These are phyloP conservation scores for Lomographa bimaculata DNA, from an alignment of 2,888 invertebrate species.

Conservation along the genomic window DNA sequence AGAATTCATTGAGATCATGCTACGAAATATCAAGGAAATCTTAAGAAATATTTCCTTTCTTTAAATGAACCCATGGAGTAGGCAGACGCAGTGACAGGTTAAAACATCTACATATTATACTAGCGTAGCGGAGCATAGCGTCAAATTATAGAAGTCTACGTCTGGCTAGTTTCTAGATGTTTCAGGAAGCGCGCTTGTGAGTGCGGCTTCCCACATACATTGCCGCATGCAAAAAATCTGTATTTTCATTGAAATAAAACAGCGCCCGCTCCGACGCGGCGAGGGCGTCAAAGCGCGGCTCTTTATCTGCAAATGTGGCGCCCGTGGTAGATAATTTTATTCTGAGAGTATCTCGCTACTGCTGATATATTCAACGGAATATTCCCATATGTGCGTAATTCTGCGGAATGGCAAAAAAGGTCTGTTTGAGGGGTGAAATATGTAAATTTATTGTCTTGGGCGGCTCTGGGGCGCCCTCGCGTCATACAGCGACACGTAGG, in stretches of 20 bases:
- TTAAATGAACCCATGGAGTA: too few relatives aligned
- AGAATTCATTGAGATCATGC: too few relatives aligned
- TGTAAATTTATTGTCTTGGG: slow-evolving; percentile 84
- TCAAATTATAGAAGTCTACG: too few relatives aligned
- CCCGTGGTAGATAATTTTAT: slow-evolving; percentile 80
- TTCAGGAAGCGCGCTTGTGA: too few relatives aligned
- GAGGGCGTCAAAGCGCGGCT: slow-evolving; percentile 59
- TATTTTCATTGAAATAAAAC: slow-evolving; percentile 27
- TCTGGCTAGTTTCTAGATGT: too few relatives aligned
- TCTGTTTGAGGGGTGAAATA: slow-evolving; percentile 84
- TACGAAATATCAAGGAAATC: too few relatives aligned
- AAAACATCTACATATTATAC: too few relatives aligned
- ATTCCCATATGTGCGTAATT: slow-evolving; percentile 84
- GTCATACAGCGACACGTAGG: slow-evolving; percentile 83
- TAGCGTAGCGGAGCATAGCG: too few relatives aligned
- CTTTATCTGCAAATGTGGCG: slow-evolving; percentile 76
- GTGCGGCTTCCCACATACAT: slow-evolving; percentile 3
- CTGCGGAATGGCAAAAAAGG: slow-evolving; percentile 83
- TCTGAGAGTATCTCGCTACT: slow-evolving; percentile 80
- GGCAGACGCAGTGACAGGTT: too few relatives aligned
- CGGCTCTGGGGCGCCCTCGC: slow-evolving; percentile 74
- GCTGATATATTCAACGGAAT: slow-evolving; percentile 83
- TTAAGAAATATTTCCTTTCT: too few relatives aligned
- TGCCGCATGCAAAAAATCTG: slow-evolving; percentile 22
- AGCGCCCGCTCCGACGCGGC: slow-evolving; percentile 30